Evolutionary conservation across 2,888 invertebrate genomes (phyloP), one percentile per base, ranked within the genome.

Genomic region (Drosophila paramelanica): DNA sequence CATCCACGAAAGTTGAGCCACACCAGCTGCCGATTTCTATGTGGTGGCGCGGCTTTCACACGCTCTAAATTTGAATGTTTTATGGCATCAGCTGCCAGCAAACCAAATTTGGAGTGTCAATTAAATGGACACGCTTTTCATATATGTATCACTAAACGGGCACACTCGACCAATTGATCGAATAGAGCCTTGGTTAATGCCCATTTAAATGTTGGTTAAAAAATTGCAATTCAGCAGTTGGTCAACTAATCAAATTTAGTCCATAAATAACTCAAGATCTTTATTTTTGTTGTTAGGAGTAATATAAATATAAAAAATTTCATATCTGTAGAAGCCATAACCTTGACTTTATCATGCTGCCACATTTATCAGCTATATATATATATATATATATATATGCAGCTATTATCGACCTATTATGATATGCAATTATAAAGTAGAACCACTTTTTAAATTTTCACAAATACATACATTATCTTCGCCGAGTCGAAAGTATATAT

Each of bases 31-130:
- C 64, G 79, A 58, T 80, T 79, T 55, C 58, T 47, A 61, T 71
- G 58, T 74, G 52, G 58, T 74, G 52, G 65, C 59, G 72, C 75
- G 60, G 69, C 79, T 89, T 89, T 84, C 89, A 89, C 84, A 84
- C 84, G 84, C 81, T 87, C 85, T 71, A 71, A 73, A 75, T 81
- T 89, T 83, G 64, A 77, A 71, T 70, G 57, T 51, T 67, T 78
- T 73, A 80, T 70, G 74, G 64, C 56, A 17, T 67, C 60, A 17
- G 42, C 43, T 53, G 53, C 49, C 46, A 50, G 52, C 56, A 50
- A 55, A 55, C 60, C 56, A 49, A 60, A 50, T 60, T 49, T 38
- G 31, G 42, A 61, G 66, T 66, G 79, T 61, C 52, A 65, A 67
- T 49, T 51, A 59, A 73, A 47, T 57, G 53, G 62, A 27, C 45